Conservation (phyloP, 2,888 invertebrate genomes). For the Mellilla xanthometata region DNA sequence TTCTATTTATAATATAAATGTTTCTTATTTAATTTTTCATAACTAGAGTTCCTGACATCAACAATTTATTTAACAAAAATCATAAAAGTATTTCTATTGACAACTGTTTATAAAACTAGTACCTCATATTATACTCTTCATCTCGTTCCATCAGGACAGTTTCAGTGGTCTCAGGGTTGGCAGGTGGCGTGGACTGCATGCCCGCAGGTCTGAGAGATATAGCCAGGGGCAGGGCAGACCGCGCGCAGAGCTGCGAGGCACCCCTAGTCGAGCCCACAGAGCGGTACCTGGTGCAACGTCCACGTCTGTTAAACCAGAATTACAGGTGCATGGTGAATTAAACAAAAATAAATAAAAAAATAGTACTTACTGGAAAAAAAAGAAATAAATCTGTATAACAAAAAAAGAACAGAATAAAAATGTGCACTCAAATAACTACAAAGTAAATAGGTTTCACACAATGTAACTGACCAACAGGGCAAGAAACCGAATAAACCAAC, state of each 20-base stretch:
- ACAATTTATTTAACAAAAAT: no score
- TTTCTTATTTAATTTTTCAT: no score
- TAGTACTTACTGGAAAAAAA: no score
- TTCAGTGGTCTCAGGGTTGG: conserved; percentile 39
- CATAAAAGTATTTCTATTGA: no score
- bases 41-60: no score
- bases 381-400: no score
- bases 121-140: conserved; percentile 28
- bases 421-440: no score
- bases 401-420: no score
- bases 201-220: conserved; percentile 88
- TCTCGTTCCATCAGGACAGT: conserved; percentile 26
- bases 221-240: conserved; percentile 88
- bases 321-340: conserved; percentile 1
- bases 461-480: no score
- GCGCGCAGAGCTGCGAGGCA: conserved; percentile 87
- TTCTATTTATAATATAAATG: no score
- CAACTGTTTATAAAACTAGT: conserved; percentile 18
- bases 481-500: no score
- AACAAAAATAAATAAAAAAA: conserved; percentile 5
- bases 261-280: conserved; percentile 88
- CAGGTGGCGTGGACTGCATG: conserved; percentile 50
- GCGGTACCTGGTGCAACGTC: conserved; percentile 86
- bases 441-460: no score
- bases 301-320: conserved; percentile 81